These are phyloP conservation scores for Leptogaster cylindrica DNA, from an alignment of 2,888 invertebrate species.

Conservation along the genomic window DNA sequence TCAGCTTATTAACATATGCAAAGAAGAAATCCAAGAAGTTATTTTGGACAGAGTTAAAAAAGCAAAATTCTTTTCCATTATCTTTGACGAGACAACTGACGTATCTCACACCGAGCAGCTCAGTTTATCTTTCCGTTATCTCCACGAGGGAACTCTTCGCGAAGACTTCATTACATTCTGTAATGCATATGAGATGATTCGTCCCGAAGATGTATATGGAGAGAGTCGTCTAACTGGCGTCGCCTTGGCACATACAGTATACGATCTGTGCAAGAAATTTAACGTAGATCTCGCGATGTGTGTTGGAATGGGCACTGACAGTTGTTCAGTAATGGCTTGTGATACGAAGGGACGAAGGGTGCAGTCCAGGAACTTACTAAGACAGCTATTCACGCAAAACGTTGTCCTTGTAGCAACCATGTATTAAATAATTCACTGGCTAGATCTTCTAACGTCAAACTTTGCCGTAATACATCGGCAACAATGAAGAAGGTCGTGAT, in stretches of 20 bases:
- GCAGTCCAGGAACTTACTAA: not conserved
- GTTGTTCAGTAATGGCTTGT: too few species aligned
- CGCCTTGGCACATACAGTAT: too few species aligned
- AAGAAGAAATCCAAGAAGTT: too few species aligned
- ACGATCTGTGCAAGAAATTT: too few species aligned
- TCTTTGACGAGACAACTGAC: too few species aligned
- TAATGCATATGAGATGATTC: too few species aligned
- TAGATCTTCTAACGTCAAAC: not conserved
- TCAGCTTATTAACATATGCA: not conserved
- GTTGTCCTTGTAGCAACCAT: not conserved
- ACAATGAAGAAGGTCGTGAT: not conserved
- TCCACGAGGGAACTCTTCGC: not conserved
- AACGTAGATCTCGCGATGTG: too few species aligned
- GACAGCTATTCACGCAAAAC: not conserved
- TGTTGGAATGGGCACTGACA: too few species aligned
- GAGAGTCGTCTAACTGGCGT: too few species aligned
- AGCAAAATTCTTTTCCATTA: not conserved
- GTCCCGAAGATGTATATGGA: too few species aligned
- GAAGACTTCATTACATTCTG: not conserved
- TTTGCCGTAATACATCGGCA: not conserved
- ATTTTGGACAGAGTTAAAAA: not conserved
- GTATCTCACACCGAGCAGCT: not conserved
- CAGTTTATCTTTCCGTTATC: not conserved
- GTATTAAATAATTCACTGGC: not conserved
- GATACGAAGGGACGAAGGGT: too few species aligned